These are phyloP conservation scores for Rhabdomys dilectus DNA, from an alignment of 2,113 vertebrate species.

Conservation along the genomic window DNA sequence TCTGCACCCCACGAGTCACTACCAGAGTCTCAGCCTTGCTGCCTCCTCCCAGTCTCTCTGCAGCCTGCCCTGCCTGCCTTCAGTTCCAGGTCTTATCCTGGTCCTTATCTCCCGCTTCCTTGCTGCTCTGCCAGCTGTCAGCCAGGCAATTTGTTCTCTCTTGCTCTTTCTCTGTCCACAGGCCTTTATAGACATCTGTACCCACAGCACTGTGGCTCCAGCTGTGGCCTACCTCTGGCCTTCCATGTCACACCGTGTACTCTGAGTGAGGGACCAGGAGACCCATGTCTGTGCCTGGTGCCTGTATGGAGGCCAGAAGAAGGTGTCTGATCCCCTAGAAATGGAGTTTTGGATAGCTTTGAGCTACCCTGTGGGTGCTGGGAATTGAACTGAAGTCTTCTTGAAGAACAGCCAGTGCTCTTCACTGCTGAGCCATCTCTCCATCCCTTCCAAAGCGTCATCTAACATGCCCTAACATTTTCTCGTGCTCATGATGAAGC, in stretches of 20 bases:
- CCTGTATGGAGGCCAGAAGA: not conserved
- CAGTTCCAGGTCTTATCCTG: constrained; percentile 35
- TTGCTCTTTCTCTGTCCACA: not conserved
- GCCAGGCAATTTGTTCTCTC: not conserved
- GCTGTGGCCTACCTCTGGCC: not conserved
- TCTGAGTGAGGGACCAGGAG: not conserved
- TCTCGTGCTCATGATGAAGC: not conserved
- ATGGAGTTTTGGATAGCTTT: not conserved
- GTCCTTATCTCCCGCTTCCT: constrained; percentile 35
- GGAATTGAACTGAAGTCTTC: not conserved
- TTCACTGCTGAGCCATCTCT: not conserved
- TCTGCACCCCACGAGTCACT: not conserved
- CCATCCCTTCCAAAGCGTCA: not conserved
- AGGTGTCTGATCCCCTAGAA: not conserved
- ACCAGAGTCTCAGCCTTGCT: not conserved
- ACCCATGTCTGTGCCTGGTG: not conserved
- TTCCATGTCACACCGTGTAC: not conserved
- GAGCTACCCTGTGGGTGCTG: not conserved
- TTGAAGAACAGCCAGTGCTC: not conserved
- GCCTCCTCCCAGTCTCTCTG: not conserved
- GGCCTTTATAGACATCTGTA: not conserved
- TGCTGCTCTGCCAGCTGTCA: not conserved
- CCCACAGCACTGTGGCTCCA: not conserved
- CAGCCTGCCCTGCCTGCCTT: not conserved
- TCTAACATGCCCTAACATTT: not conserved